Base-by-base conservation (phyloP, 2,797 vertebrate genomes). In the Neopelma chrysocephalum region DNA sequence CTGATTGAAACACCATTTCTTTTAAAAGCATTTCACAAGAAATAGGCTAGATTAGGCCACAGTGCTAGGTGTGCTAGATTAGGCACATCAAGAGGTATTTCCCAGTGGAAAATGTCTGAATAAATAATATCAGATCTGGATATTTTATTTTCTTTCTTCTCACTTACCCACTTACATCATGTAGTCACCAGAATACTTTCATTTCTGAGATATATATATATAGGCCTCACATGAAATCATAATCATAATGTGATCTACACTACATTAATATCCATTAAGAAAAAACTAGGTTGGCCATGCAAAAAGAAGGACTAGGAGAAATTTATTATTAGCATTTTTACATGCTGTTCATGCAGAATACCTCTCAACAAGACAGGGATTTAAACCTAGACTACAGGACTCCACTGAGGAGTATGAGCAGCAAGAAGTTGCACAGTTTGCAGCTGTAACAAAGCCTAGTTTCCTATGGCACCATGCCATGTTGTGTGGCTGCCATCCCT, bases 1-100 rank as follows among this genome's bases (percentile, higher is more conserved):
- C 4, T 34, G n/a, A 22, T 4, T 42, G 45, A n/a, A 61, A 4
- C 8, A 27, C 14, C 0, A 0, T 50, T 57, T n/a, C 2, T 80
- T 88, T 70, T 34, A 66, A 66, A 2, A 79, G 17, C 32, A n/a
- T 78, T 90, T 81, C 69, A 42, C 18, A 68, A 25, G 53, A n/a
- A 78, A 31, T 7, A 34, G 61, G 4, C 15, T 75, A 32, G 20
- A 8, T 69, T 38, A 76, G 23, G 20, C 20, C 18, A 27, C 23
- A 65, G 13, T 34, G 19, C 40, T 40, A 40, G 40, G 15, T 40
- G 40, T 40, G 40, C 36, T 40, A 40, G 40, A 40, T 40, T 40
- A 40, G 40, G 27, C 32, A 57, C 4, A 54, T 36, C 21, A 77
- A 77, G 36, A 73, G 3, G 40, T 26, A 29, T n/a, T 38, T 60